phyloP scores from a whole-genome alignment of 2,888 invertebrate species.

The Clivina fossor region DNA sequence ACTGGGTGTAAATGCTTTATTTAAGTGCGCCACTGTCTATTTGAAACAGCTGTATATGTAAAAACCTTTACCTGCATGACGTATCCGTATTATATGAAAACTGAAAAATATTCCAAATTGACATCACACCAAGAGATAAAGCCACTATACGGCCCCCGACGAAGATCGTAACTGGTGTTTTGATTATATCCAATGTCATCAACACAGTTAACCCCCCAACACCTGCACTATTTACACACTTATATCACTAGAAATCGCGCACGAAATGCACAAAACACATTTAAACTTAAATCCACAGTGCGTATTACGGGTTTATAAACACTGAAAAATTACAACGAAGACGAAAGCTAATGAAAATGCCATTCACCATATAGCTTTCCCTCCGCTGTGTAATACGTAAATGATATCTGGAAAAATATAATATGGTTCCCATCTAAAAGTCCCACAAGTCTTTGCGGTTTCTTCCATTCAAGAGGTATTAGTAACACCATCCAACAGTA shows the following conservation, averaged over 20 bases:
- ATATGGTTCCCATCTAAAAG: slow-evolving; percentile 60
- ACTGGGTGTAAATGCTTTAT: slow-evolving; percentile 20
- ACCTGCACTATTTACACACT: slow-evolving; percentile 48
- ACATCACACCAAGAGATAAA: slow-evolving; percentile 52
- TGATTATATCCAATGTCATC: slow-evolving; percentile 43
- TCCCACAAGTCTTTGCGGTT: slow-evolving; percentile 59
- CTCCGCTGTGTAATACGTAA: slow-evolving; percentile 43
- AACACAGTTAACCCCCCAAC: slow-evolving; percentile 50
- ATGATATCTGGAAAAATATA: slow-evolving; percentile 54
- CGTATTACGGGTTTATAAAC: slow-evolving; percentile 30
- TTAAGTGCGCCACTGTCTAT: slow-evolving; percentile 28
- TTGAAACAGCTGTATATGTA: slow-evolving; percentile 25
- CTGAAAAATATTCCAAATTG: slow-evolving; percentile 49
- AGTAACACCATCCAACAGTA: slow-evolving; percentile 17
- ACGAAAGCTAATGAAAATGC: slow-evolving; percentile 34
- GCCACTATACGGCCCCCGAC: slow-evolving; percentile 23
- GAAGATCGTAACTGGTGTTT: slow-evolving; percentile 32
- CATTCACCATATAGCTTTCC: slow-evolving; percentile 43
- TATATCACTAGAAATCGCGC: slow-evolving; percentile 45
- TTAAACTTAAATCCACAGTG: slow-evolving; percentile 32
- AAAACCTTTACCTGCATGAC: slow-evolving; percentile 54
- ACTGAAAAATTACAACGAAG: slow-evolving; percentile 34
- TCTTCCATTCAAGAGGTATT: slow-evolving; percentile 34
- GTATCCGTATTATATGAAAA: slow-evolving; percentile 49
- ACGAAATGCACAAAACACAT: slow-evolving; percentile 28